A percentile compares a stretch with the other conserved stretches of the same genome.
phyloP scores from a whole-genome alignment of 2,113 vertebrate genomes.

The Indicator maculatus region DNA sequence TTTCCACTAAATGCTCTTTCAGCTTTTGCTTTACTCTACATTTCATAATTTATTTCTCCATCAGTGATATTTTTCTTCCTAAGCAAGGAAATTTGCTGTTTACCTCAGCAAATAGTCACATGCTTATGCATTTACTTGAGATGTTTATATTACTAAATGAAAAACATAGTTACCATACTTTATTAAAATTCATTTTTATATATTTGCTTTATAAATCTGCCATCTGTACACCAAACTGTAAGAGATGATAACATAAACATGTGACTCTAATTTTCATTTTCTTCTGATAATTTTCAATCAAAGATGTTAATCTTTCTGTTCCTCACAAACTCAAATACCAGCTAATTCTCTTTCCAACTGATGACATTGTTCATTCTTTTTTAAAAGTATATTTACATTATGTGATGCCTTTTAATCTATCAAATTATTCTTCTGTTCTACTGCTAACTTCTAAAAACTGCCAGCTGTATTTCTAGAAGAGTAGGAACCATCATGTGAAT shows the following conservation, averaged over 20 bases:
- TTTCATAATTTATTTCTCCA: neutral
- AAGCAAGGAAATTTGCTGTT: neutral
- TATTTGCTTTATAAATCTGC: neutral
- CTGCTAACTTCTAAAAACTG: neutral
- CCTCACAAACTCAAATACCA: neutral
- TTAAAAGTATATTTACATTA: neutral
- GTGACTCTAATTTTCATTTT: neutral
- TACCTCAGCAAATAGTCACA: neutral
- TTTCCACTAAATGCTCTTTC: neutral
- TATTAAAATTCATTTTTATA: neutral
- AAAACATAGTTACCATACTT: neutral
- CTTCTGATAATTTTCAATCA: neutral
- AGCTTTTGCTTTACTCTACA: neutral
- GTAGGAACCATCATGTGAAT: neutral
- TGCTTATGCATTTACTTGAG: rapidly evolving
- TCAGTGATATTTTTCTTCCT: neutral
- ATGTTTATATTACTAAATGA: neutral
- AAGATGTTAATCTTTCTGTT: neutral
- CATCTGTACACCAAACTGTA: neutral
- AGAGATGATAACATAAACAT: neutral
- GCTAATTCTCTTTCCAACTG: neutral
- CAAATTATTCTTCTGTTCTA: neutral
- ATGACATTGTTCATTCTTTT: neutral
- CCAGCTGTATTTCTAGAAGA: neutral
- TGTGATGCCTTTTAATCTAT: neutral